Conservation (phyloP, 2,113 vertebrate genomes). For the Ciconia boyciana region DNA sequence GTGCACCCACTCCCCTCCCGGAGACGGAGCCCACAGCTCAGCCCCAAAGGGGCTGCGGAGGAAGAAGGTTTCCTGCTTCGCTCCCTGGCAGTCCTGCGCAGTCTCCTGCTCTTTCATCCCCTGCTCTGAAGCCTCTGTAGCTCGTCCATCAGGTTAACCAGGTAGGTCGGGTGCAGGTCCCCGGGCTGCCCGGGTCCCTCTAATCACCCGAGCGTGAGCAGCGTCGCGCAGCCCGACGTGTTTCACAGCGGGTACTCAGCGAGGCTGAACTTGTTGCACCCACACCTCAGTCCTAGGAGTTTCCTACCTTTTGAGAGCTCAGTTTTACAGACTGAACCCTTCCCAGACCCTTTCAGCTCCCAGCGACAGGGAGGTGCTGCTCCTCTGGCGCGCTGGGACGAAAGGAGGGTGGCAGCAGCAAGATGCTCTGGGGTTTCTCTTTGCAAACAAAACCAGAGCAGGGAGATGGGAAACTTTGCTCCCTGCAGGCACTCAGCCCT, state of each 20-base stretch:
- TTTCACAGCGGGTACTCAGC: fast-evolving
- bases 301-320: not conserved
- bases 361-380: not conserved
- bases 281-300: not conserved
- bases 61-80: not conserved
- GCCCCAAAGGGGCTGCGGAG: not conserved
- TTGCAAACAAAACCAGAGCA: fast-evolving
- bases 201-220: not conserved
- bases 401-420: not conserved
- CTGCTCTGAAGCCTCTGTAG: not conserved
- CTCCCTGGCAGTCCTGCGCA: not conserved
- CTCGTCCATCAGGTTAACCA: not conserved
- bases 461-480: not conserved
- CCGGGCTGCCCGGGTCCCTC: not conserved
- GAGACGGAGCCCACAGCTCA: not conserved
- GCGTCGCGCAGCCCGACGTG: fast-evolving
- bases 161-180: not conserved
- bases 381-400: not conserved
- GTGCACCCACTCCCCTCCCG: not conserved
- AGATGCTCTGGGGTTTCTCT: not conserved
- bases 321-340: fast-evolving
- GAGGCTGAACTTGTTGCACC: not conserved
- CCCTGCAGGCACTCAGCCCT: fast-evolving
- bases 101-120: not conserved
- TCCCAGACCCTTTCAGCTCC: not conserved